Percentiles rank a stretch among this genome's conserved stretches.
phyloP scores from a whole-genome alignment of 1,140 invertebrate species.

The Panagrolaimus sp. region DNA sequence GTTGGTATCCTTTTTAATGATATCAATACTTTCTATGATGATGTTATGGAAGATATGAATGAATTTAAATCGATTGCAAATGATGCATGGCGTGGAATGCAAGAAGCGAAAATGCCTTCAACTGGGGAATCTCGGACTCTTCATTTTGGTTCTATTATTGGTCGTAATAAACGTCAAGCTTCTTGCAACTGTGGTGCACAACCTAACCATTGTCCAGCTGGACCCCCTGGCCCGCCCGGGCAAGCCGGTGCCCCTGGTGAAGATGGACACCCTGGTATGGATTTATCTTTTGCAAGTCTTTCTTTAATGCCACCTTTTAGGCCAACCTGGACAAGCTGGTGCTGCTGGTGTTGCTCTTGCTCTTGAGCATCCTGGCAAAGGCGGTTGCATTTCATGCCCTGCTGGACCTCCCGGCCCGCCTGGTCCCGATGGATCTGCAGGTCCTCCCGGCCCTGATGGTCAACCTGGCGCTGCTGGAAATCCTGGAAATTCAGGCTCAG shows the following conservation, averaged over 20 bases:
- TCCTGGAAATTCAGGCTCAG: slow-evolving; percentile 30
- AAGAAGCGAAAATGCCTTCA: slow-evolving; percentile 20
- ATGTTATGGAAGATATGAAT: slow-evolving; percentile 31
- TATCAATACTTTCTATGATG: slow-evolving; percentile 32
- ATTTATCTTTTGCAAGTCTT: no score
- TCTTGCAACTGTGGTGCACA: slow-evolving; percentile 24
- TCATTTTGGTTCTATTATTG: slow-evolving; percentile 15
- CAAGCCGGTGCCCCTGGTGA: slow-evolving; percentile 13
- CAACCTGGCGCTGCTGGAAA: background rate
- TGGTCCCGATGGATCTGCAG: slow-evolving; percentile 14
- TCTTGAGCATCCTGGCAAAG: background rate
- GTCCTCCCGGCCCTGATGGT: background rate
- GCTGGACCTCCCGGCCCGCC: slow-evolving; percentile 13
- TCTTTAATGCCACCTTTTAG: no score
- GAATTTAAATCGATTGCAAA: slow-evolving; percentile 44
- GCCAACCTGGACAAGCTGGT: slow-evolving; percentile 25
- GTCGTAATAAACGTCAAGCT: slow-evolving; percentile 34
- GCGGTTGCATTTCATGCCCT: slow-evolving; percentile 5
- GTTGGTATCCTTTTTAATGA: slow-evolving; percentile 32
- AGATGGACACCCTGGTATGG: slow-evolving; percentile 13
- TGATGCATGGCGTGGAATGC: slow-evolving; percentile 45
- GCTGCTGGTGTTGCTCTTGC: slow-evolving; percentile 6
- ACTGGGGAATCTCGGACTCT: background rate
- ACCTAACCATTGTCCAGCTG: slow-evolving; percentile 35
- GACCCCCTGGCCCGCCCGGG: slow-evolving; percentile 23